Evolutionary conservation across 2,888 invertebrate species (phyloP).

Genomic region (Rhamnusium bicolor): DNA sequence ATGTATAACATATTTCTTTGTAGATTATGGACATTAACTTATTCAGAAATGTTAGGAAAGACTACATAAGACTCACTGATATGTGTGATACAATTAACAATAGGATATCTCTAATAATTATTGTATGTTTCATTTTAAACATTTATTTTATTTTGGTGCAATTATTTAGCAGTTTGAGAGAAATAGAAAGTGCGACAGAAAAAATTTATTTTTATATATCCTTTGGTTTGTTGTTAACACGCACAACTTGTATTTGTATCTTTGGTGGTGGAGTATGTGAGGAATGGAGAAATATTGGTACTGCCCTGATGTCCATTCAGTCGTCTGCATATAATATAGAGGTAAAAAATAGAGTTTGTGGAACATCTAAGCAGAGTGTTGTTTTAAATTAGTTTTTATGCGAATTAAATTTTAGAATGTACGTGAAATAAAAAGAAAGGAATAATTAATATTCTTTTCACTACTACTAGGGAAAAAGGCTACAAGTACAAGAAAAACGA

Average conservation of each 20-base stretch:
- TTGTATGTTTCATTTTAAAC: conserved; percentile 80
- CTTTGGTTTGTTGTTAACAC: conserved; percentile 65
- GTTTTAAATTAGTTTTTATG: neutral
- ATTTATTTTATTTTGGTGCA: conserved; percentile 83
- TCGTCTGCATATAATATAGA: conserved; percentile 78
- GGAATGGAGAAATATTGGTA: conserved; percentile 60
- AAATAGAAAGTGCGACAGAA: conserved; percentile 54
- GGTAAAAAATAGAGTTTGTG: conserved; percentile 69
- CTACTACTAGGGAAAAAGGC: too few relatives aligned
- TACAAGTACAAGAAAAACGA: too few relatives aligned
- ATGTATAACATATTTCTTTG: neutral
- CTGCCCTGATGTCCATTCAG: conserved; percentile 76
- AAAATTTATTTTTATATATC: conserved; percentile 63
- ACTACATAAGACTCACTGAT: conserved; percentile 49
- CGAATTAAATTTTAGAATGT: neutral
- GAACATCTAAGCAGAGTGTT: neutral
- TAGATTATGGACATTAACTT: conserved; percentile 46
- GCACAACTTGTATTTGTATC: conserved; percentile 61
- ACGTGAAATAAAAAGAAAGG: too few relatives aligned
- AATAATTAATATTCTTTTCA: too few relatives aligned
- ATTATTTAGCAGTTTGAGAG: conserved; percentile 77
- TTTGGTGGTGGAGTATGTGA: conserved; percentile 65
- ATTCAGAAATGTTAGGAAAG: conserved; percentile 51
- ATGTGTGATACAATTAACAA: conserved; percentile 73
- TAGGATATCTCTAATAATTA: conserved; percentile 76